A percentile compares a stretch with the other conserved stretches of the same genome.
These are phyloP conservation scores for Papilio glaucus DNA, from an alignment of 1,140 invertebrate genomes.

Conservation along the genomic window DNA sequence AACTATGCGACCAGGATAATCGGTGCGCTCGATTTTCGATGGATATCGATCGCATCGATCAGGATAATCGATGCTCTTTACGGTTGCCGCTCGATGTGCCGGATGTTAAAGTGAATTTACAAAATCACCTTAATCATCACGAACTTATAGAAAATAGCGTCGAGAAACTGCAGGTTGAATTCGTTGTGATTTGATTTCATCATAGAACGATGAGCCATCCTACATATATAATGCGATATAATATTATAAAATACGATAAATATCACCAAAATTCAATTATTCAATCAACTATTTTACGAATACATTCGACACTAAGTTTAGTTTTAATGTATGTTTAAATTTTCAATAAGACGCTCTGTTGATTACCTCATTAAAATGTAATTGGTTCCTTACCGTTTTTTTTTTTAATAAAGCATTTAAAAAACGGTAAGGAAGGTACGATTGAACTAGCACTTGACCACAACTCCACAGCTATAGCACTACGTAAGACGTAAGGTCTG, in stretches of 20 bases:
- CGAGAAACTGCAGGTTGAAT: conserved; percentile 1
- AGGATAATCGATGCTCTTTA: not conserved
- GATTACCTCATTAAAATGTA: too few species aligned
- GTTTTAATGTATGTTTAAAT: too few species aligned
- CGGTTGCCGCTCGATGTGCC: conserved; percentile 22
- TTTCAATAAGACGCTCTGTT: too few species aligned
- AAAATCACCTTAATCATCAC: conserved; percentile 13
- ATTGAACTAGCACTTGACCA: too few species aligned
- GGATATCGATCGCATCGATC: not conserved
- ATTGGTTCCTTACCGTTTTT: too few species aligned
- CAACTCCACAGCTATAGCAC: too few species aligned
- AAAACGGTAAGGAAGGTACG: too few species aligned
- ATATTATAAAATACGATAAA: not conserved
- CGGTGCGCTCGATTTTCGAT: too few species aligned
- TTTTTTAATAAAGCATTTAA: too few species aligned
- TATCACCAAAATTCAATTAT: not conserved
- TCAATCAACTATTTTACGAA: not conserved
- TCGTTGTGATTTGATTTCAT: not conserved
- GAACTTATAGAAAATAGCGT: conserved; percentile 12
- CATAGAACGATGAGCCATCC: conserved; percentile 9
- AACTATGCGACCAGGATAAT: conserved; percentile 16
- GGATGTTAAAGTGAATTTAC: conserved; percentile 11
- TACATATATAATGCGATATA: not conserved
- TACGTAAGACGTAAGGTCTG: too few species aligned
- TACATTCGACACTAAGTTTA: too few species aligned